Base-by-base conservation (phyloP, 2,888 invertebrate genomes). In the Plagodis pulveraria region DNA sequence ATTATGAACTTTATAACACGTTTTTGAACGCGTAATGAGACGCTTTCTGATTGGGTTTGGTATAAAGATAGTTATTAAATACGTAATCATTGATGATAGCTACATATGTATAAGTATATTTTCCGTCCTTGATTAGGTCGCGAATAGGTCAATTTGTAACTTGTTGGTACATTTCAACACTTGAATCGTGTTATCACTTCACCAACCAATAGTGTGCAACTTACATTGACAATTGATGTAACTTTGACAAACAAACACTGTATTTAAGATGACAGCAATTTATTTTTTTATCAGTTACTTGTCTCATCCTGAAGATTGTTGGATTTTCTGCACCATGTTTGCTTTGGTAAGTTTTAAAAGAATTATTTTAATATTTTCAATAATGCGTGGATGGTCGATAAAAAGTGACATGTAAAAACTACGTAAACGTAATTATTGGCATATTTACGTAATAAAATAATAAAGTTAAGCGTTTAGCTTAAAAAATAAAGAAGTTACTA, bases 171-270 rank as follows among this genome's bases (percentile, higher is more conserved):
- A 69, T 86, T 84, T 82, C 83, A 73, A 76, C 77, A 87, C 76
- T 73, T 77, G 74, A 83, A 82, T 76, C 71, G 72, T 77, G 78
- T 89, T 90, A 89, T 90, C 89, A 89, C 89, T 82, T 89, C 52
- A 66, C 43, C 34, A 45, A 50, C 68, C 70, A 67, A 62, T 68
- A 62, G 70, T 72, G 63, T 70, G 73, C 72, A n/a, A 74, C 78
- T 76, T 36, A 54, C 58, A 53, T 78, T 72, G 77, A 62, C 78
- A 80, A 74, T 81, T 81, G 77, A 69, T 83, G 86, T 78, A 85
- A 86, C 81, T 75, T 81, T 67, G 69, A 80, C 84, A 85, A 87
- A 87, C 80, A 84, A 74, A 67, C 55, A 70, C 63, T 72, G 81
- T 91, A 91, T 91, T 89, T 91, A 91, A 90, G 81, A 76, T 68